A percentile compares a stretch with the other conserved stretches of the same genome.
Evolutionary conservation across 2,888 invertebrate genomes (phyloP).

Genomic region (Chorisops tibialis): DNA sequence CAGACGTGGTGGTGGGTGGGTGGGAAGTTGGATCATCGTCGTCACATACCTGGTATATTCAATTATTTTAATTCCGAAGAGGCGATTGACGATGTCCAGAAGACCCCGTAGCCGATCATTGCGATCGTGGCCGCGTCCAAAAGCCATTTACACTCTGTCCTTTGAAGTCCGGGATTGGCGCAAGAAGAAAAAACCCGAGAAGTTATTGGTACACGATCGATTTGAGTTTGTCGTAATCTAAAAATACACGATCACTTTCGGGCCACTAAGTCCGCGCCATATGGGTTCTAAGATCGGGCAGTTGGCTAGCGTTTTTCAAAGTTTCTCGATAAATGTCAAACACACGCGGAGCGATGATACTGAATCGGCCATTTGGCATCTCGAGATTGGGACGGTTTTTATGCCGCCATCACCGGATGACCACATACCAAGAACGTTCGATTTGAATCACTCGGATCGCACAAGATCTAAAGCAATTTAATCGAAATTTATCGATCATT

Average conservation of each 20-base stretch:
- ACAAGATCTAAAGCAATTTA: conserved; percentile 14
- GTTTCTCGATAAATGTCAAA: conserved; percentile 18
- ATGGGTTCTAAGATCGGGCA: too few species aligned
- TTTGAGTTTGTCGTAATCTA: conserved; percentile 24
- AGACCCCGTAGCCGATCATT: conserved; percentile 10
- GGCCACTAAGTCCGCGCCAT: not conserved
- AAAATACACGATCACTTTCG: conserved; percentile 19
- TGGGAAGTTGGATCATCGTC: conserved; percentile 2
- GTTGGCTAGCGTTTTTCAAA: conserved; percentile 11
- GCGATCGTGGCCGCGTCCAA: conserved; percentile 22
- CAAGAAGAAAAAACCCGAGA: not conserved
- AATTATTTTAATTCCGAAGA: conserved; percentile 21
- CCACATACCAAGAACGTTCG: conserved; percentile 16
- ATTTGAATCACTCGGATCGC: too few species aligned
- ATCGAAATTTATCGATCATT: conserved; percentile 22
- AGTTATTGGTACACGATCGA: conserved; percentile 1
- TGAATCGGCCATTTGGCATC: conserved; percentile 1
- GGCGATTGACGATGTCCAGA: conserved; percentile 24
- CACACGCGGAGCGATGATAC: conserved; percentile 20
- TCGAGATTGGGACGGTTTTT: not conserved
- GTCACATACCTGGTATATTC: conserved; percentile 21
- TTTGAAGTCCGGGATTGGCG: conserved; percentile 9
- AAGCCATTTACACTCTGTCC: conserved; percentile 25
- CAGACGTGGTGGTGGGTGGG: not conserved
- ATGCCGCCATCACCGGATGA: conserved; percentile 11